These are phyloP conservation scores for Acrobasis consociella DNA, from an alignment of 2,888 invertebrate species.

Conservation along the genomic window DNA sequence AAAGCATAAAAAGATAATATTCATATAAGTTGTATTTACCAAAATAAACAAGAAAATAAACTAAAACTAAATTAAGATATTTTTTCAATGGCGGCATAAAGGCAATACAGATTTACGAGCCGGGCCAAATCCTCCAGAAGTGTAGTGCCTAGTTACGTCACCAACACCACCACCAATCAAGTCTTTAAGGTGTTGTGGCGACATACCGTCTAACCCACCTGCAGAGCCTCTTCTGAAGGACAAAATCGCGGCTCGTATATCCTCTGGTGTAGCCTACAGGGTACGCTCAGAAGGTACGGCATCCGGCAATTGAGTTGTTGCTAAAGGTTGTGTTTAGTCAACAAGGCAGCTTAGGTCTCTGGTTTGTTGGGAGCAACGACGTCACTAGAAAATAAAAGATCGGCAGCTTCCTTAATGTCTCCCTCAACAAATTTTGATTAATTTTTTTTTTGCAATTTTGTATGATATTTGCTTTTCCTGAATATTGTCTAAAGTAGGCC, in stretches of 20 bases:
- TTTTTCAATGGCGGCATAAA: too few species aligned
- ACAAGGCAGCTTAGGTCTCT: not conserved
- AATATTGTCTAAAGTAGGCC: not conserved
- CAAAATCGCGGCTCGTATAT: not conserved
- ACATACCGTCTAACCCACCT: not conserved
- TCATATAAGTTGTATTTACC: too few species aligned
- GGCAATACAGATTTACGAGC: too few species aligned
- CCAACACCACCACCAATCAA: not conserved
- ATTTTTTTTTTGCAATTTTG: not conserved
- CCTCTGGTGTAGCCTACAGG: not conserved
- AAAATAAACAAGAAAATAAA: too few species aligned
- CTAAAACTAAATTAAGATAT: too few species aligned
- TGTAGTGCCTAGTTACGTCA: too few species aligned
- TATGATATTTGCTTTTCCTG: not conserved
- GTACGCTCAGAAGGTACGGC: not conserved
- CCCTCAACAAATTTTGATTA: too few species aligned
- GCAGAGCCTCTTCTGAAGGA: not conserved
- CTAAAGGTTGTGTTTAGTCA: not conserved
- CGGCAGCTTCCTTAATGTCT: too few species aligned
- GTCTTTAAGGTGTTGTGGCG: conserved; percentile 5
- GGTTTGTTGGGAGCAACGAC: not conserved
- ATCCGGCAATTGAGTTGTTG: not conserved
- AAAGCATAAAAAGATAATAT: too few species aligned
- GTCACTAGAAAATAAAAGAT: not conserved
- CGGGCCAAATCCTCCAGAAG: too few species aligned